phyloP scores from a whole-genome alignment of 2,797 vertebrate species.

The Helostoma temminkii region DNA sequence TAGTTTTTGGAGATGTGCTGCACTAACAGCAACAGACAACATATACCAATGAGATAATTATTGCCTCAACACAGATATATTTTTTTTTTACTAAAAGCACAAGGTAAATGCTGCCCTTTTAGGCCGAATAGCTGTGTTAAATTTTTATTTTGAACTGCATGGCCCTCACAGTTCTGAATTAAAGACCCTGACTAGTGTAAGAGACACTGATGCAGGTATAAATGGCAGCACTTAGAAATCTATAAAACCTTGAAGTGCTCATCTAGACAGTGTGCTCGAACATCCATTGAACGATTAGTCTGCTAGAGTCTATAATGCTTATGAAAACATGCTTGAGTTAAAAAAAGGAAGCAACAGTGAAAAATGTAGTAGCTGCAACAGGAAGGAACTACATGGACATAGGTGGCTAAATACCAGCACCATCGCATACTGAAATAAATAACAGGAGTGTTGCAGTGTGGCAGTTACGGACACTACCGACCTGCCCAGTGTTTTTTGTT shows the following conservation, averaged over 20 bases:
- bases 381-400: constrained; percentile 6
- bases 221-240: constrained; percentile 34
- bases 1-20: too few species aligned
- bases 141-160: neutral
- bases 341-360: constrained; percentile 7
- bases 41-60: too few species aligned
- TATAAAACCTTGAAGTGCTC: constrained; percentile 31
- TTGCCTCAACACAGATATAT: too few species aligned
- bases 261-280: neutral
- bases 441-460: too few species aligned
- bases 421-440: constrained; percentile 7
- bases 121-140: too few species aligned
- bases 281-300: neutral
- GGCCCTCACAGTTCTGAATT: too few species aligned
- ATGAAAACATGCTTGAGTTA: constrained; percentile 11
- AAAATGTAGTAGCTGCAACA: neutral
- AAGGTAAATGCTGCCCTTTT: too few species aligned
- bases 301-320: constrained; percentile 26
- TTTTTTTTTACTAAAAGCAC: too few species aligned
- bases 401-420: constrained; percentile 20
- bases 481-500: too few species aligned
- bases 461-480: too few species aligned
- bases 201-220: neutral
- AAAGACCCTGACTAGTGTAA: too few species aligned
- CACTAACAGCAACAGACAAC: too few species aligned